Evolutionary conservation across 2,888 invertebrate genomes (phyloP), one percentile per base, ranked within the genome.

Genomic region (Myopa testacea): DNA sequence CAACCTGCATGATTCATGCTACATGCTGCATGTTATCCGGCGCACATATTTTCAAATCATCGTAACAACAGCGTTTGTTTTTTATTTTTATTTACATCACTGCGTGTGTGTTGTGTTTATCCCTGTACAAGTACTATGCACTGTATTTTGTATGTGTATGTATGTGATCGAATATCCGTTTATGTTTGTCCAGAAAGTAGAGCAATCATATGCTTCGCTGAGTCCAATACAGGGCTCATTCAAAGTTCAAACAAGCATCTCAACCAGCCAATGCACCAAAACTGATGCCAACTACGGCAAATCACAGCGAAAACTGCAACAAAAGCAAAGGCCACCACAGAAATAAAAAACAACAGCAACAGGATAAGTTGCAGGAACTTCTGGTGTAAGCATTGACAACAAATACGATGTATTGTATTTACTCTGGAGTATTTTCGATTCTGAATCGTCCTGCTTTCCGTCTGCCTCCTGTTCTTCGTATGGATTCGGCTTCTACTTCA

Each of bases 91-190:
- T 45, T 45, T 45, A 3, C 45, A 45, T 45, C 45, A 45, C 45
- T 45, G 45, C 45, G 45, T 10, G 45, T 45, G 0, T 45, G 45
- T 45, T 45, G 1, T 45, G 45, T 45, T 45, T 10, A 10, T 45
- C 45, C 45, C 45, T 45, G 45, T 45, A 45, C 7, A 45, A 45
- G 26, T 26, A 26, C 26, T 26, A 26, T 14, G 50, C 50, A 26
- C 26, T 14, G 14, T 10, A 55, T 63, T 37, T 58, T 16, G 16
- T 45, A 10, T 45, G 45, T 45, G 6, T 10, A 10, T 68, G 52
- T 76, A 68, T 77, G 79, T 74, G 73, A 80, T 78, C 75, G 79
- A 14, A 38, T 65, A 16, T 16, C 37, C 4, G 4, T 12, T 8
- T 19, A 50, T 63, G n/a, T 74, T 65, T 65, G 52, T n/a, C 40